Evolutionary conservation across 2,797 vertebrate species (phyloP).

Genomic region (Ctenopoma kingsleyae): DNA sequence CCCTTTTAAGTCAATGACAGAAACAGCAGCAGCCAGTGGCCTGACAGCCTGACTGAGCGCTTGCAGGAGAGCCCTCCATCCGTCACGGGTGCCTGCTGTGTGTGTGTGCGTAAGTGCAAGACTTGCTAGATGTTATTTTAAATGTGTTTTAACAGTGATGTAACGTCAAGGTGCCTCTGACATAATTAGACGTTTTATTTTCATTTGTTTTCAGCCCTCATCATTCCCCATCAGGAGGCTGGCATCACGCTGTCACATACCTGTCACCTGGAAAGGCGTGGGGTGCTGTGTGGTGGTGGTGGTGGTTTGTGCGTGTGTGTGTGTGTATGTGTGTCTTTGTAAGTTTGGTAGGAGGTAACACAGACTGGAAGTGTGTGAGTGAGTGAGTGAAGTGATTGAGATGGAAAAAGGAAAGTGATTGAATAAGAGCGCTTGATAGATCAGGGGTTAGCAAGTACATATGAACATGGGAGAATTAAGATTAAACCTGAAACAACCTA

Average conservation of each 20-base stretch:
- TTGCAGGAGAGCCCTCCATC: constrained; percentile 81
- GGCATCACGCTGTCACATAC: constrained; percentile 70
- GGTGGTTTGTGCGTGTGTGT: constrained; percentile 3
- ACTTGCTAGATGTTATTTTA: constrained; percentile 81
- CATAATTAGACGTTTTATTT: constrained; percentile 85
- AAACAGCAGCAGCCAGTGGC: constrained; percentile 77
- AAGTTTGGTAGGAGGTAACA: constrained; percentile 32
- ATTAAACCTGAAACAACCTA: constrained; percentile 61
- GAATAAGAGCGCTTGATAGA: constrained; percentile 51
- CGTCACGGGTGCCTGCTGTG: constrained; percentile 75
- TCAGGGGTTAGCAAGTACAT: constrained; percentile 48
- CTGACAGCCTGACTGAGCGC: constrained; percentile 83
- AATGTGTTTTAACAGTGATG: constrained; percentile 84
- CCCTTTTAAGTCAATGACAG: constrained; percentile 83
- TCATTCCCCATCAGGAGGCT: constrained; percentile 75
- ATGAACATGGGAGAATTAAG: constrained; percentile 56
- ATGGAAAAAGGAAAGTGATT: constrained; percentile 42
- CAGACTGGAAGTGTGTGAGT: constrained; percentile 43
- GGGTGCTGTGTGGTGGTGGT: constrained; percentile 1
- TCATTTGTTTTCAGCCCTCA: constrained; percentile 81
- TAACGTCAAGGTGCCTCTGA: constrained; percentile 76
- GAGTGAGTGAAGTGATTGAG: constrained; percentile 58
- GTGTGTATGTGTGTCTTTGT: constrained; percentile 12
- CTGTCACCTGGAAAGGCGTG: constrained; percentile 71
- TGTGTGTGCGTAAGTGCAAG: constrained; percentile 32